These are phyloP conservation scores for Drosophila chauvacae DNA, from an alignment of 1,140 invertebrate species.

Conservation along the genomic window DNA sequence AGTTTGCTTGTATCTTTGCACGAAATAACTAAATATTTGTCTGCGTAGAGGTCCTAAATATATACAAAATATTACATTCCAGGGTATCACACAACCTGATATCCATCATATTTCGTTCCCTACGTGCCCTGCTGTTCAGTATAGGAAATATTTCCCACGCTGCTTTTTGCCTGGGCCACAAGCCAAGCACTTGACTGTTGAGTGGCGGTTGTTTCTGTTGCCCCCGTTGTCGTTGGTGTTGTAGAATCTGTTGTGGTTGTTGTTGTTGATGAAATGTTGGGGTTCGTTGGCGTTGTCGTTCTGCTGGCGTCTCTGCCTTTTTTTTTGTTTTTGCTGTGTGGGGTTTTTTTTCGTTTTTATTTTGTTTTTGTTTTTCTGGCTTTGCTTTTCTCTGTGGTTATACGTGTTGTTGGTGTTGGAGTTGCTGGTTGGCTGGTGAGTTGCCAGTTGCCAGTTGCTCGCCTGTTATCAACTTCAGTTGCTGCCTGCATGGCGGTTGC, in stretches of 20 bases:
- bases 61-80: too few relatives aligned
- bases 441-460: slow-evolving; percentile 34
- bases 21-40: too few relatives aligned
- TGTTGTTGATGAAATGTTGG: slow-evolving; percentile 53
- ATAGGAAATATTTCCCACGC: slow-evolving; percentile 78
- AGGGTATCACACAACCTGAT: slow-evolving; percentile 11
- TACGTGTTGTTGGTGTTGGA: slow-evolving; percentile 19
- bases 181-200: slow-evolving; percentile 80
- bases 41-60: too few relatives aligned
- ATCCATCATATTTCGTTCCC: slow-evolving; percentile 7
- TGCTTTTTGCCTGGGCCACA: slow-evolving; percentile 74
- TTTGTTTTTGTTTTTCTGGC: slow-evolving; percentile 2
- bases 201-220: slow-evolving; percentile 61
- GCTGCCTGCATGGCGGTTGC: slow-evolving; percentile 62
- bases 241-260: slow-evolving; percentile 19
- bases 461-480: slow-evolving; percentile 73
- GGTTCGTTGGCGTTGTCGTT: slow-evolving; percentile 57
- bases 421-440: slow-evolving; percentile 10
- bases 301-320: slow-evolving; percentile 13
- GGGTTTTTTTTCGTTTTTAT: not conserved
- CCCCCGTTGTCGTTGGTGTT: slow-evolving; percentile 24
- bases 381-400: slow-evolving; percentile 10
- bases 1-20: too few relatives aligned
- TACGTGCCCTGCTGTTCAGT: slow-evolving; percentile 29
- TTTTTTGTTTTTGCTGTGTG: slow-evolving; percentile 13